These are phyloP conservation scores for Exocentrus adspersus DNA, from an alignment of 2,888 invertebrate genomes.

Conservation along the genomic window DNA sequence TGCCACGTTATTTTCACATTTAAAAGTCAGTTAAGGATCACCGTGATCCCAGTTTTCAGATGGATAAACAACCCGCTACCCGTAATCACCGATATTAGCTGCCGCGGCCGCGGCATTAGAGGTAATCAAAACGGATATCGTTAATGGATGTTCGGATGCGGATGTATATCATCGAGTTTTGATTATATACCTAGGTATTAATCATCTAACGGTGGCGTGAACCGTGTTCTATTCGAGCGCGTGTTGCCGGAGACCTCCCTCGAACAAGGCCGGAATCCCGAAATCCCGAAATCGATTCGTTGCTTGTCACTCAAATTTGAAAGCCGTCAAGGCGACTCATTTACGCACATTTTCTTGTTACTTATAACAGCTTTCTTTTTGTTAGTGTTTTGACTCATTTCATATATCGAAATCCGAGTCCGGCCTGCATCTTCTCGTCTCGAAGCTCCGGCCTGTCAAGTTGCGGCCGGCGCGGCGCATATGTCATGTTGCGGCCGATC, in stretches of 20 bases:
- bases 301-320: no score
- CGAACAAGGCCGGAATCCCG: background rate
- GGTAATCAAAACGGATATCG: slow-evolving; percentile 17
- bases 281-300: no score
- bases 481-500: background rate
- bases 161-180: slow-evolving; percentile 20
- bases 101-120: background rate
- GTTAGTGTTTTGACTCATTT: no score
- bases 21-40: no score
- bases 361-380: no score
- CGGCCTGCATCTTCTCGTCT: no score
- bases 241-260: background rate
- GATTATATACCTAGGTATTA: slow-evolving; percentile 19
- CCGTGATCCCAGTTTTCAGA: no score
- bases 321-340: no score
- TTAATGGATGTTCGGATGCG: slow-evolving; percentile 16
- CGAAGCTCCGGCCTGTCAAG: background rate
- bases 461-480: background rate
- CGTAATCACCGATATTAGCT: slow-evolving; percentile 8
- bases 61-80: background rate
- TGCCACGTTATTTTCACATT: background rate
- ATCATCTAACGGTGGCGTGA: slow-evolving; percentile 13
- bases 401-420: no score
- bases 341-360: no score
- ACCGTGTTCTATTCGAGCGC: slow-evolving; percentile 3